phyloP scores from a whole-genome alignment of 2,888 invertebrate species.

The Trichopoda pennipes region DNA sequence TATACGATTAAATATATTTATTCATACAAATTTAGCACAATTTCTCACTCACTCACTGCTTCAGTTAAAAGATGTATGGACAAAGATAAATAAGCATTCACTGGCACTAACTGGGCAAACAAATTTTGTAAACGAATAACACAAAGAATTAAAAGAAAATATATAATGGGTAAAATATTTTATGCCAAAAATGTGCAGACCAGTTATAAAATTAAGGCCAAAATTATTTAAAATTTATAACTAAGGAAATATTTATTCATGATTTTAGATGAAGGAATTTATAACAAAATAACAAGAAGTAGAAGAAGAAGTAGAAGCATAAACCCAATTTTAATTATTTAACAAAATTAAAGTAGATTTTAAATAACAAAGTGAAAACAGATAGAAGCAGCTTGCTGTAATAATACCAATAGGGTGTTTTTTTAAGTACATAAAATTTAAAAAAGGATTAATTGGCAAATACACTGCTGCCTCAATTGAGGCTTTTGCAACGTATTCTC shows the following conservation, averaged over 20 bases:
- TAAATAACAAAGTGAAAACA: conserved; percentile 30
- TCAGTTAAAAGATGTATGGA: not conserved
- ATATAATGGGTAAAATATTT: conserved; percentile 18
- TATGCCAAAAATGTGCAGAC: conserved; percentile 16
- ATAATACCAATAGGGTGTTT: not conserved
- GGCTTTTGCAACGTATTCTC: too few relatives aligned
- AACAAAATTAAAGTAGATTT: conserved; percentile 48
- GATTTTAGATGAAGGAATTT: not conserved
- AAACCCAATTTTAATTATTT: conserved; percentile 58
- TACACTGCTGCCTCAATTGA: too few relatives aligned
- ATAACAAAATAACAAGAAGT: too few relatives aligned
- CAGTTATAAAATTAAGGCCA: conserved; percentile 24
- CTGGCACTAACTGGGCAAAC: not conserved
- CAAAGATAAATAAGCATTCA: not conserved
- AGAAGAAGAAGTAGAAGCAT: not conserved
- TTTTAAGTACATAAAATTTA: too few relatives aligned
- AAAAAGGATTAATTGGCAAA: too few relatives aligned
- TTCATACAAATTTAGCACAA: conserved; percentile 32
- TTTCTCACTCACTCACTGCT: not conserved
- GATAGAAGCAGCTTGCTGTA: not conserved
- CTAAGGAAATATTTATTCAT: conserved; percentile 27
- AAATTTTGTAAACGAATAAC: not conserved
- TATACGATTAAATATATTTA: too few relatives aligned
- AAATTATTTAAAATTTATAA: conserved; percentile 24
- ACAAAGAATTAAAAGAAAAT: not conserved